Base-by-base conservation (phyloP, 2,797 vertebrate species). In the Psittacula derbiana region DNA sequence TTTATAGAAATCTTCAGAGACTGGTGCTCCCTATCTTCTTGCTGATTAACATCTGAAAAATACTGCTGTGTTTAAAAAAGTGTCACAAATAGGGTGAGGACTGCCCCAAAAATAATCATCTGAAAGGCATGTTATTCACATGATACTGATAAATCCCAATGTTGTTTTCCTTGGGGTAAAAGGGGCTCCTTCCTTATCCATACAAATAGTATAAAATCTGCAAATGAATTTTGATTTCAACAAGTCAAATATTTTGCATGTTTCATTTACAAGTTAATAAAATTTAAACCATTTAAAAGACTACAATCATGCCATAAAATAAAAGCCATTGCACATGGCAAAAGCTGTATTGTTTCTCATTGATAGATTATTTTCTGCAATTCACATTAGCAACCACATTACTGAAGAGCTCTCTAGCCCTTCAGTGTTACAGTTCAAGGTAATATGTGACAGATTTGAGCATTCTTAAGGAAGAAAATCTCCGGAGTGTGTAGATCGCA, bases 291-390 rank as follows among this genome's bases (percentile, higher is more conserved):
- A 73, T n/a, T 96, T 86, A 64, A 92, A 79, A 92, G 70, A 70
- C 52, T 47, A 79, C 53, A 90, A 40, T 1, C 25, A 76, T 75
- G 41, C 58, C 69, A 88, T 72, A 70, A 95, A 94, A 94, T 30
- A 41, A 84, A 97, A 93, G 53, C 36, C 46, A 46, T 5, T 67
- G 75, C 71, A 84, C 73, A 60, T 83, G 71, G 79, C 67, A 95
- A 85, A 96, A 96, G 89, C 30, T 44, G 36, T 80, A 43, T 36
- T 78, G 81, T 73, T 92, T 69, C 47, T 96, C 70, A 92, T 70
- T 97, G 90, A 96, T 93, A 93, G 94, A 95, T 96, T 91, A 96
- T 94, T 96, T 97, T 96, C 92, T 90, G 84, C 66, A 97, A 97
- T 95, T 91, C 83, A 83, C 79, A 82, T 97, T 97, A 96, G 81